phyloP scores from a whole-genome alignment of 2,113 vertebrate species.

The Choloepus hoffmanni region DNA sequence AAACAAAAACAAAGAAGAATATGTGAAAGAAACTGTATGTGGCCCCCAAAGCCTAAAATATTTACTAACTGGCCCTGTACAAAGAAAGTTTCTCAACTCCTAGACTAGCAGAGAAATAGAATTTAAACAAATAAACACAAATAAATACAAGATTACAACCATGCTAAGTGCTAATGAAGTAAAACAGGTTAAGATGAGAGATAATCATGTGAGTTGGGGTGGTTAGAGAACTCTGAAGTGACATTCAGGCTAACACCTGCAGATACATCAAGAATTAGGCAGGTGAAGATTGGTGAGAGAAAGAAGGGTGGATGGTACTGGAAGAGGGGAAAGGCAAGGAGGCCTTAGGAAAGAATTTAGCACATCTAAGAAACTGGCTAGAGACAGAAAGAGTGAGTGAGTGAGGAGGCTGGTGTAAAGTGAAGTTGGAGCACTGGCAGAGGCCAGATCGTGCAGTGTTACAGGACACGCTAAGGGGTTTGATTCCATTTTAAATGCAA shows the following conservation, averaged over 20 bases:
- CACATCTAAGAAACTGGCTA: background rate
- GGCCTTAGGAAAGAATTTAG: background rate
- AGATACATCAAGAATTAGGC: slow-evolving; percentile 36
- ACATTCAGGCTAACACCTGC: background rate
- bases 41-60: background rate
- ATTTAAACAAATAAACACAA: slow-evolving; percentile 21
- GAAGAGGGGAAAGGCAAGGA: background rate
- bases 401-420: background rate
- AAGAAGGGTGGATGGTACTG: background rate
- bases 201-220: background rate
- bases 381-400: background rate
- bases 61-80: background rate
- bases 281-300: background rate
- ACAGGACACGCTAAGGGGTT: background rate
- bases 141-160: background rate
- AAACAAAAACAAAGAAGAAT: background rate
- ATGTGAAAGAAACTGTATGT: background rate
- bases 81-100: background rate
- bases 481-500: background rate
- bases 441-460: background rate
- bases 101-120: background rate
- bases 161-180: background rate
- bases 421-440: background rate
- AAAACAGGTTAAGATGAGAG: background rate
- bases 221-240: background rate